These are phyloP conservation scores for Rosalia funebris DNA, from an alignment of 2,888 invertebrate genomes.

Conservation along the genomic window DNA sequence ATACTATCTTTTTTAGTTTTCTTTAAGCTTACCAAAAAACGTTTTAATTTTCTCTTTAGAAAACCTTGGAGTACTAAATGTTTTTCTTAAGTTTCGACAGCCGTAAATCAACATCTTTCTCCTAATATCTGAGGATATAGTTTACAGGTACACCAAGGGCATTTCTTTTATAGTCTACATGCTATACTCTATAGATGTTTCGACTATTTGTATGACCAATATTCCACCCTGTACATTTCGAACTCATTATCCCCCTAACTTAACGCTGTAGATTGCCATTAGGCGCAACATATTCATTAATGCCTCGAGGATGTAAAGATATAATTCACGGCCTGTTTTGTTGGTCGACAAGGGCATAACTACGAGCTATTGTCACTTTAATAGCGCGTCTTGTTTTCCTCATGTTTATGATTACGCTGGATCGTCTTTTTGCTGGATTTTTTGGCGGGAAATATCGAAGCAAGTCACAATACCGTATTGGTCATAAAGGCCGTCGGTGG, in stretches of 20 bases:
- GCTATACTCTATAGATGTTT: too few species aligned
- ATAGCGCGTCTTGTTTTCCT: background rate
- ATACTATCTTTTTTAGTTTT: too few species aligned
- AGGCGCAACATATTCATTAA: slow-evolving; percentile 18
- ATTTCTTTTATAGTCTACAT: too few species aligned
- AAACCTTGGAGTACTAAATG: too few species aligned
- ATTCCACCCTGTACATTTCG: slow-evolving; percentile 1
- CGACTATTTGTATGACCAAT: too few species aligned
- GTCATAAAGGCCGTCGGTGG: background rate
- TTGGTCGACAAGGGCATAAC: background rate
- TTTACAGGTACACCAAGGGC: too few species aligned
- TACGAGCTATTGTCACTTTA: slow-evolving; percentile 1
- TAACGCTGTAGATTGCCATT: slow-evolving; percentile 5
- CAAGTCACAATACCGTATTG: background rate
- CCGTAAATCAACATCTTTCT: too few species aligned
- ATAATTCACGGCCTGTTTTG: background rate
- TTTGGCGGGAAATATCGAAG: background rate
- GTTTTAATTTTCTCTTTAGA: too few species aligned
- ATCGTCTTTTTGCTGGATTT: background rate
- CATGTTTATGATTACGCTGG: background rate
- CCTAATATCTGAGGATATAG: too few species aligned
- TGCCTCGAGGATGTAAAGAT: background rate
- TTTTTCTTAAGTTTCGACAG: too few species aligned
- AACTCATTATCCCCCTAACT: slow-evolving; percentile 3
- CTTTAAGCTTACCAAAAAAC: too few species aligned